These are phyloP conservation scores for Catostylus mosaicus DNA, from an alignment of 30 jellyfish, hydroid and myxozoan genomes.

Conservation along the genomic window DNA sequence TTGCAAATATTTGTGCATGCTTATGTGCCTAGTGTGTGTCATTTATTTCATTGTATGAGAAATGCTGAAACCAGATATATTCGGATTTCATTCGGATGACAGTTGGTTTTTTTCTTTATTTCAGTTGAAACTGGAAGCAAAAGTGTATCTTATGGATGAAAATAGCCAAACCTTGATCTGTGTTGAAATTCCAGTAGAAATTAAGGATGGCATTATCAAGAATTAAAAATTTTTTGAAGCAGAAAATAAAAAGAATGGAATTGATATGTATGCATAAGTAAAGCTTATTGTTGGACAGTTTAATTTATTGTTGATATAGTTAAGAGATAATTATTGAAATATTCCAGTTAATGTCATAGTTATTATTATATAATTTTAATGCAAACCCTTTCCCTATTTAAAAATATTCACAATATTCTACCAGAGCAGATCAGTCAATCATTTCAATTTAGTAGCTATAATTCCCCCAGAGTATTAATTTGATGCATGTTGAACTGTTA, in stretches of 20 bases:
- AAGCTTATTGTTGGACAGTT: too few relatives aligned
- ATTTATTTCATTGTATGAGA: too few relatives aligned
- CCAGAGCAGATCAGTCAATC: too few relatives aligned
- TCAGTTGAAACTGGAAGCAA: constrained; percentile 51
- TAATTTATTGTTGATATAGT: too few relatives aligned
- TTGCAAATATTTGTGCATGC: neutral
- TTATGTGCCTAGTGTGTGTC: neutral
- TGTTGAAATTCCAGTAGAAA: constrained; percentile 47
- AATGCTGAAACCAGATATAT: too few relatives aligned
- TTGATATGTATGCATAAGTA: neutral
- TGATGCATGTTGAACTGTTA: too few relatives aligned
- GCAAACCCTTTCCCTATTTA: too few relatives aligned
- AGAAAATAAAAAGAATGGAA: neutral
- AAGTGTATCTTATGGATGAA: constrained; percentile 22
- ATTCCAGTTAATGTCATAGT: neutral
- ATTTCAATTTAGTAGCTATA: too few relatives aligned
- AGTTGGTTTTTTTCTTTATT: neutral
- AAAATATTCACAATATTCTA: too few relatives aligned
- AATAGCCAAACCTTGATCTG: neutral
- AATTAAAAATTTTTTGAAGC: neutral
- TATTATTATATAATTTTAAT: too few relatives aligned
- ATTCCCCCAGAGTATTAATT: too few relatives aligned
- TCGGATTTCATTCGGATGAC: neutral
- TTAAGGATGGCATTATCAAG: neutral
- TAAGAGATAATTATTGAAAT: too few relatives aligned